A percentile compares a stretch with the other conserved stretches of the same genome.
phyloP scores from a whole-genome alignment of 2,113 vertebrate species.

The Morphnarchus princeps region DNA sequence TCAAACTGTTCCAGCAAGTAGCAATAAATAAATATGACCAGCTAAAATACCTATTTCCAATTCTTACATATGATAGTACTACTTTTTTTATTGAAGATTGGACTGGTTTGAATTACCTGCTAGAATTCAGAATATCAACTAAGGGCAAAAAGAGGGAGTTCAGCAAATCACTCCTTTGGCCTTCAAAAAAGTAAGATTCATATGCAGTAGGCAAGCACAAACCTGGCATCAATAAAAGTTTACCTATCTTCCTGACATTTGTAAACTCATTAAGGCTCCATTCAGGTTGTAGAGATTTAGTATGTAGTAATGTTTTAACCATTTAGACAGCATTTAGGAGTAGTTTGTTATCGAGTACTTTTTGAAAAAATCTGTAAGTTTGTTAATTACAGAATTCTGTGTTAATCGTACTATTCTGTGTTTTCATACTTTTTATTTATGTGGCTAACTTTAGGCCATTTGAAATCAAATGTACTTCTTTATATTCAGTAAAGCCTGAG shows the following conservation, averaged over 20 bases:
- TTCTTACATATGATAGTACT: not conserved
- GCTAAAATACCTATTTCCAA: conserved; percentile 59
- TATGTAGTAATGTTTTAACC: not conserved
- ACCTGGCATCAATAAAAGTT: not conserved
- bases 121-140: not conserved
- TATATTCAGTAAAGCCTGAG: not conserved
- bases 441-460: not conserved
- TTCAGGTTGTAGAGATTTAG: not conserved
- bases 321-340: not conserved
- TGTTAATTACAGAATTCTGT: not conserved
- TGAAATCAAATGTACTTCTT: not conserved
- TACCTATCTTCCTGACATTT: not conserved
- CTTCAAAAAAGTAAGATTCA: not conserved
- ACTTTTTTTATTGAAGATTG: not conserved
- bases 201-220: not conserved
- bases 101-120: conserved; percentile 14
- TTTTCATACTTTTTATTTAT: not conserved
- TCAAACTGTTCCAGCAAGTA: conserved; percentile 64
- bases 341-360: not conserved
- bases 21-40: conserved; percentile 56
- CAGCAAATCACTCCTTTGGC: not conserved
- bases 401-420: not conserved
- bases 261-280: not conserved
- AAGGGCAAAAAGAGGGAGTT: not conserved
- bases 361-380: not conserved